A percentile compares a stretch with the other conserved stretches of the same genome.
Evolutionary conservation across 2,797 vertebrate genomes (phyloP).

Genomic region (Pipistrellus pipistrellus): DNA sequence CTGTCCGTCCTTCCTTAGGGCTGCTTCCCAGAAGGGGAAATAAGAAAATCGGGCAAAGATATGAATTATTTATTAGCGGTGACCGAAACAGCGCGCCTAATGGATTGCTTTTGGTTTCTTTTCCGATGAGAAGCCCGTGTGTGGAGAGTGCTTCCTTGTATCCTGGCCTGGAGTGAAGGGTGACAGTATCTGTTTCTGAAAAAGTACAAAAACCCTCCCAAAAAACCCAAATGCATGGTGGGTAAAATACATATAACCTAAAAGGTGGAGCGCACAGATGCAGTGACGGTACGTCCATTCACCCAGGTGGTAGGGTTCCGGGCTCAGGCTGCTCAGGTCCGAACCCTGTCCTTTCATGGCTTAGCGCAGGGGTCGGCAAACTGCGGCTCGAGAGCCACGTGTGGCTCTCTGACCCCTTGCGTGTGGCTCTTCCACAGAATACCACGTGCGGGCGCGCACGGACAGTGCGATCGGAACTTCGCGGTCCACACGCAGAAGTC

Average conservation of each 20-base stretch:
- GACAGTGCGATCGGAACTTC: too few species aligned
- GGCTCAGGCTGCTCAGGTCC: neutral
- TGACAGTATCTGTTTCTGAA: neutral
- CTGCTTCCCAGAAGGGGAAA: conserved; percentile 25
- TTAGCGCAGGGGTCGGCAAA: neutral
- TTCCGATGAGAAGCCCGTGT: neutral
- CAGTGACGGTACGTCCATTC: neutral
- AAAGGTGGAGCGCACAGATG: neutral
- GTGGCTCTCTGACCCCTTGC: too few species aligned
- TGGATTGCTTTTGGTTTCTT: conserved; percentile 15
- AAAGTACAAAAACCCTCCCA: too few species aligned
- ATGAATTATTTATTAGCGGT: neutral
- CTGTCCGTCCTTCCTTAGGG: neutral
- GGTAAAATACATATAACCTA: neutral
- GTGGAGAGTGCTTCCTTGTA: neutral
- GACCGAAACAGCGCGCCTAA: neutral
- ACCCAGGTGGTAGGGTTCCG: neutral
- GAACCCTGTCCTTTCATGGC: neutral
- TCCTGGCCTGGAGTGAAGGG: neutral
- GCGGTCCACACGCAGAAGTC: too few species aligned
- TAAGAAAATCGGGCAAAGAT: neutral
- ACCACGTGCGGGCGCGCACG: too few species aligned
- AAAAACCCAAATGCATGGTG: neutral
- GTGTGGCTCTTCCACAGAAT: too few species aligned
- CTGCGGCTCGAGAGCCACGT: too few species aligned